Base-by-base conservation (phyloP, 2,888 invertebrate species). In the Ophioninae sp. region DNA sequence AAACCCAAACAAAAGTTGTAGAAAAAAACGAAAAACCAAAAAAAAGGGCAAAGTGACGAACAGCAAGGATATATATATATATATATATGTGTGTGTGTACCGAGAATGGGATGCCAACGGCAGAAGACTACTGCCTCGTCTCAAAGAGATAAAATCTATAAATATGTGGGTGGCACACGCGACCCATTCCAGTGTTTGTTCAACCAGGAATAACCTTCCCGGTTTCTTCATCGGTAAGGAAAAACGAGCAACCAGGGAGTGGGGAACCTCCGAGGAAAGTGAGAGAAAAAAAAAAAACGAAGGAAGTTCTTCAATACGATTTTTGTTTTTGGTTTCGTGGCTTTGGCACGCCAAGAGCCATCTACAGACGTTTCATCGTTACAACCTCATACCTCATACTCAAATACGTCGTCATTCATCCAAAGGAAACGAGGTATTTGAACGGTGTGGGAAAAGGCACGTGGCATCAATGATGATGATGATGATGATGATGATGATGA, bases 171-270 rank as follows among this genome's bases (percentile, higher is more conserved):
- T 90, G 91, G 92, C 91, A 90, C 92, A 91, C 92, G 92, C 92
- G 92, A 92, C 92, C 91, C 91, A 91, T 92, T 91, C 91, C 92
- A 90, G 90, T 93, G 93, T 93, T 92, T 93, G 92, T 92, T 92
- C 92, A 92, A 92, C 92, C 92, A 91, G 92, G 92, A 93, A 92
- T 92, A 92, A 93, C 91, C 92, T 89, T 89, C 81, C 74, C 87
- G 85, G 91, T 91, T 92, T 92, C 91, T 91, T 92, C 91, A 90
- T 90, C 90, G 89, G 87, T 64, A 59, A 65, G 72, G 65, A 73
- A 58, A 89, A 88, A n/a, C n/a, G n/a, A n/a, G n/a, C n/a, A n/a
- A n/a, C 61, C n/a, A 39, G 59, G 23, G 41, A 74, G 37, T 6
- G 65, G 51, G 13, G 41, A 22, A 58, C 61, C 17, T 59, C 22